Base-by-base conservation (phyloP, 2,888 invertebrate genomes). In the Tenodera sinensis region DNA sequence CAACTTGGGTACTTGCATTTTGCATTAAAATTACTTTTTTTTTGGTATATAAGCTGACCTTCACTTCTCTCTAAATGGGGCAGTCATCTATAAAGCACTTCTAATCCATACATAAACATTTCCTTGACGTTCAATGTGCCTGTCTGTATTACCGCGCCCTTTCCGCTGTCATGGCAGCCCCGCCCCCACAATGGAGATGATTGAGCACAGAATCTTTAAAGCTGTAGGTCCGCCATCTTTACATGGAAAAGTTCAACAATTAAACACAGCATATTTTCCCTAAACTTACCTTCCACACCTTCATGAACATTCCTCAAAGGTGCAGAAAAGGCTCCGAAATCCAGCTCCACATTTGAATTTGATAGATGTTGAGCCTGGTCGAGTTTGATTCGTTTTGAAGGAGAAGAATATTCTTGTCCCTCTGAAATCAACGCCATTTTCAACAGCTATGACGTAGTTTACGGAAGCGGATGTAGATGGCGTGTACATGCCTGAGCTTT, bases 391-490 rank as follows among this genome's bases (percentile, higher is more conserved):
- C 91, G 90, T 89, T 91, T 91, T 88, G 91, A 89, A 90, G 91
- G 91, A 87, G 91, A 91, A 89, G 91, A 89, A 90, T 91, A 91
- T 85, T 91, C 91, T 28, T 89, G 90, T 28, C 90, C 90, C 89
- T 91, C 91, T n/a, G 90, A 89, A 90, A 89, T 88, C 89, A 90
- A 90, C 91, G 91, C 91, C 91, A 91, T 91, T 90, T 90, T 91
- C 89, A 89, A 90, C 90, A 89, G 89, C 91, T 90, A 90, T 90
- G 89, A 90, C 87, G 86, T 28, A 88, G 83, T 84, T 87, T 54
- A 54, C 89, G 90, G 86, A 88, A 89, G 86, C 85, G 90, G 90
- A 90, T 89, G 83, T 90, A 87, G 90, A 88, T 89, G 71, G 89
- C 90, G 89, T 42, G 89, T 83, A 47, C 12, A 88, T 89, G 71